Conservation (phyloP, 2,797 vertebrate species). For the Acanthis flammea region DNA sequence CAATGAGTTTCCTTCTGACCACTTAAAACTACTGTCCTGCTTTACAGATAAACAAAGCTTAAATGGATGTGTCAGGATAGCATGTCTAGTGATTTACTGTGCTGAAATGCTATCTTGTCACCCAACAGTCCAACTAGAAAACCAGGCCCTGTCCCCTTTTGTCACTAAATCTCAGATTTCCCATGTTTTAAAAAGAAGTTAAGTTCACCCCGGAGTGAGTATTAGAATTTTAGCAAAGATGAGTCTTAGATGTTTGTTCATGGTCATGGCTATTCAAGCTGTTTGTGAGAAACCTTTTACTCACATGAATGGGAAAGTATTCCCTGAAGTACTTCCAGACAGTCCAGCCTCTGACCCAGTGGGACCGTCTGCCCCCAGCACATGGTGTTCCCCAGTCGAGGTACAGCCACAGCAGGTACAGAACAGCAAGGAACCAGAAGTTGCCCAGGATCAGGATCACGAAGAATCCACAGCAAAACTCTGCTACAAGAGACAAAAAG, state of each 20-base stretch:
- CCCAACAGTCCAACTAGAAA: not conserved
- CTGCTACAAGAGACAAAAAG: conserved; percentile 69
- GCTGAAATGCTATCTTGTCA: not conserved
- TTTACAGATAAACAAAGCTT: not conserved
- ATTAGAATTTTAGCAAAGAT: not conserved
- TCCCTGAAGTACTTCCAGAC: conserved; percentile 87
- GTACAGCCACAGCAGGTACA: conserved; percentile 89
- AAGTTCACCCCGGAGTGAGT: not conserved
- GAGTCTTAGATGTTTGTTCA: not conserved
- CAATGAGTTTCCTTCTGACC: not conserved
- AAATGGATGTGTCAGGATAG: not conserved
- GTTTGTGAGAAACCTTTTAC: conserved; percentile 25
- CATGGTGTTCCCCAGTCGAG: conserved; percentile 86
- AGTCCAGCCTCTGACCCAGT: conserved; percentile 81
- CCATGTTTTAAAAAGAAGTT: not conserved
- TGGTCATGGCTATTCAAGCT: not conserved
- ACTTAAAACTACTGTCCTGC: not conserved
- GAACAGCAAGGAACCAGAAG: conserved; percentile 83
- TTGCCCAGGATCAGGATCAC: conserved; percentile 81
- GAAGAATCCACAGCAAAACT: conserved; percentile 78
- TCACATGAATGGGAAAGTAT: conserved; percentile 90
- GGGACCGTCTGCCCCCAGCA: conserved; percentile 82
- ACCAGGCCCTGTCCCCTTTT: not conserved
- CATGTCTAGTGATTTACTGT: not conserved
- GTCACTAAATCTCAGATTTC: not conserved